These are phyloP conservation scores for Hyperoplus immaculatus DNA, from an alignment of 2,797 vertebrate genomes.

Conservation along the genomic window DNA sequence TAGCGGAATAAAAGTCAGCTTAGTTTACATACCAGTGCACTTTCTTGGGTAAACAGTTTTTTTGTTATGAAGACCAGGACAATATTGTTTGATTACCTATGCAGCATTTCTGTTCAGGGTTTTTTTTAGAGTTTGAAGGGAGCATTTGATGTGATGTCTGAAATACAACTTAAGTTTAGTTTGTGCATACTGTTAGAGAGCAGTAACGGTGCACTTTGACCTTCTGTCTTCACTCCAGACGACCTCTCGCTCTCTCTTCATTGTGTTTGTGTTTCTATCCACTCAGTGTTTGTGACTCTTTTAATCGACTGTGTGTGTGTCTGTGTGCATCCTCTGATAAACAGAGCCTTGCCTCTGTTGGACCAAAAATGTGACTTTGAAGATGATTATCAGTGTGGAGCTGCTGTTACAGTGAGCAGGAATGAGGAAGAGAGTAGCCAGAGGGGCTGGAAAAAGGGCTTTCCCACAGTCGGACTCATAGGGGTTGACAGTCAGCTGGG, in stretches of 20 bases:
- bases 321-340: conserved; percentile 61
- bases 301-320: conserved; percentile 27
- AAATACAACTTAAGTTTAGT: background rate
- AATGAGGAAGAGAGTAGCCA: conserved; percentile 75
- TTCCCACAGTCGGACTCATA: conserved; percentile 63
- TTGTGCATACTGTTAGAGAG: background rate
- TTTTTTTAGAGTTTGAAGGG: background rate
- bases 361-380: conserved; percentile 51
- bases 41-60: conserved; percentile 25
- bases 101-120: background rate
- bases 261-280: conserved; percentile 15
- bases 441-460: conserved; percentile 57
- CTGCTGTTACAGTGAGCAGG: conserved; percentile 46
- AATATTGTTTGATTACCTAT: conserved; percentile 33
- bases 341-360: conserved; percentile 65
- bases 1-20: conserved; percentile 26
- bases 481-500: conserved; percentile 57
- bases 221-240: conserved; percentile 20
- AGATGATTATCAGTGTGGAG: conserved; percentile 65
- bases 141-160: background rate
- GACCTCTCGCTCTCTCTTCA: background rate
- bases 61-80: conserved; percentile 2
- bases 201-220: conserved; percentile 18
- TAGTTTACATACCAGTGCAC: conserved; percentile 49
- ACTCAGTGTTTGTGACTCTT: conserved; percentile 8